These are phyloP conservation scores for Melanchra persicariae DNA, from an alignment of 2,888 invertebrate genomes.

Conservation along the genomic window DNA sequence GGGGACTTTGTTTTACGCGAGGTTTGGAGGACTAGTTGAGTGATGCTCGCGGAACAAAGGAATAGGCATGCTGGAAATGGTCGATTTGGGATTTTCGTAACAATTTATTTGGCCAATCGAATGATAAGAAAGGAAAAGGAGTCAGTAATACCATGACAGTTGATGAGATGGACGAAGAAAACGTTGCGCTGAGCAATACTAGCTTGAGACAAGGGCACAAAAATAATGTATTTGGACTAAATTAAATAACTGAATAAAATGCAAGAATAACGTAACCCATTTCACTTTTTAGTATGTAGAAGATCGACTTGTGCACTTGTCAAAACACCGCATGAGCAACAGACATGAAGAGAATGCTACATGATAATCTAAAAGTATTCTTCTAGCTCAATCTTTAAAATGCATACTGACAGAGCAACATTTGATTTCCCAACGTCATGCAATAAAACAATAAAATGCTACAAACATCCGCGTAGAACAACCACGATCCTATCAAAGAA, in stretches of 20 bases:
- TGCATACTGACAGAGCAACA: neutral
- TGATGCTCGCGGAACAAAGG: neutral
- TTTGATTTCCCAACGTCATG: neutral
- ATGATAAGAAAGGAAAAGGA: neutral
- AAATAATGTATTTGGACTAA: neutral
- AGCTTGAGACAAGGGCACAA: neutral
- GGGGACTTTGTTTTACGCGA: slow-evolving; percentile 23
- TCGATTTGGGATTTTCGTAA: neutral
- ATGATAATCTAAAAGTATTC: neutral
- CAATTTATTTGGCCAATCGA: no score
- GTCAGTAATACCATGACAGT: no score
- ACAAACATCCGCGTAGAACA: slow-evolving; percentile 17
- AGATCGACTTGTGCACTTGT: neutral
- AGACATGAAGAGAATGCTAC: neutral
- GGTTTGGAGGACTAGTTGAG: neutral
- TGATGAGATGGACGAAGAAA: neutral
- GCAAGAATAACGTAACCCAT: neutral
- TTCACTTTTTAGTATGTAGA: neutral
- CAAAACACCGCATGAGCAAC: neutral
- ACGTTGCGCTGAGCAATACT: neutral
- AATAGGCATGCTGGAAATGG: neutral
- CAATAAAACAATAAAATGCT: slow-evolving; percentile 3
- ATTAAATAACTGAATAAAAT: neutral
- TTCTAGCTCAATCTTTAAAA: neutral
- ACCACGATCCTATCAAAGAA: slow-evolving; percentile 35